A percentile compares a stretch with the other conserved stretches of the same genome.
These are phyloP conservation scores for Folsomia candida DNA, from an alignment of 2,888 invertebrate species.

Conservation along the genomic window DNA sequence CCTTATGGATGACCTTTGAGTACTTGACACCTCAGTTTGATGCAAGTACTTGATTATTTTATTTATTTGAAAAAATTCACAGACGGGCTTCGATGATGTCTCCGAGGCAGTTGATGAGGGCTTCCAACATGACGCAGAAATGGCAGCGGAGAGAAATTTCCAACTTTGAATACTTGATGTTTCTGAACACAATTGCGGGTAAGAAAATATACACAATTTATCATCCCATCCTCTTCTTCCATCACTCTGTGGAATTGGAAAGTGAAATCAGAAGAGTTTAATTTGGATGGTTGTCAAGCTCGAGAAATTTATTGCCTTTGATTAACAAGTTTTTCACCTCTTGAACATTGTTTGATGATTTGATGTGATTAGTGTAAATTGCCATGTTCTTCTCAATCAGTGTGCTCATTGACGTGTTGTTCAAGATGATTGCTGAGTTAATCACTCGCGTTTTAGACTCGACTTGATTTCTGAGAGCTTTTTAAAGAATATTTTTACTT, in stretches of 20 bases:
- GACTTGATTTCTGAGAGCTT: background rate
- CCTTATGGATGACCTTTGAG: too few species aligned
- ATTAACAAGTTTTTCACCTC: background rate
- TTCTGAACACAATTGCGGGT: slow-evolving; percentile 98
- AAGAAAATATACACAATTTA: slow-evolving; percentile 53
- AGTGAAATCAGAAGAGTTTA: background rate
- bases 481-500: background rate
- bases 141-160: slow-evolving; percentile 99
- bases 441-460: background rate
- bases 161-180: slow-evolving; percentile 99
- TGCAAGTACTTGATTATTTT: background rate
- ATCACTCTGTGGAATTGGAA: too few species aligned
- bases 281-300: background rate
- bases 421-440: background rate
- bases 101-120: slow-evolving; percentile 95
- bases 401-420: background rate
- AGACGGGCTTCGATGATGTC: slow-evolving; percentile 98
- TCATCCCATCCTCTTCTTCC: background rate
- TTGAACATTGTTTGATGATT: background rate
- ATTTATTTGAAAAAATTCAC: slow-evolving; percentile 46
- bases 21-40: too few species aligned
- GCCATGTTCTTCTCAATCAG: background rate
- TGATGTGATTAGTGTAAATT: background rate
- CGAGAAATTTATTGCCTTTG: background rate
- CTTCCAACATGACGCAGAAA: slow-evolving; percentile 99